Base-by-base conservation (phyloP, 2,113 vertebrate genomes). In the Circaetus gallicus region DNA sequence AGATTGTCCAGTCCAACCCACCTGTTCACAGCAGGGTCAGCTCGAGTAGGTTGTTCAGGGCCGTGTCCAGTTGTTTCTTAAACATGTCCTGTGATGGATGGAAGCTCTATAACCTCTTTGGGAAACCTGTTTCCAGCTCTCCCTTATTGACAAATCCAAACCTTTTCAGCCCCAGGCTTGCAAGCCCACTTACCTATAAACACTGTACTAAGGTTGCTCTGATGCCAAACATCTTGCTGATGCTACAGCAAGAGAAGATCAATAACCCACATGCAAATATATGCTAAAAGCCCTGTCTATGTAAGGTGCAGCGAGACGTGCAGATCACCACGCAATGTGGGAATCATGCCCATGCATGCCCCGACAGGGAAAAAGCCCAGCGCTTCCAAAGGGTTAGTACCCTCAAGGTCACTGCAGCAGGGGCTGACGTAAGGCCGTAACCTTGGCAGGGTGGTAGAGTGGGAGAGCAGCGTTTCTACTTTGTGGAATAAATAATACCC, bases 401-500 rank as follows among this genome's bases (percentile, higher is more conserved):
- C 84, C 95, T 96, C 96, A 96, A 86, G 86, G 95, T 84, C 94
- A 96, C 63, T 15, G 1, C 93, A 38, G 70, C 87, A 12, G 76
- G 90, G 84, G 71, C 93, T 97, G 96, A 97, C 67, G 95, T 96
- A 97, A 97, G 95, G 92, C 96, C 31, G 3, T 88, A 97, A 95
- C 95, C 96, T 97, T 97, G 96, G 89, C 96, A 89, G 93, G 89
- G 79, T 95, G 89, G 91, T 88, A 95, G 92, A 92, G 86, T 67
- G 94, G 82, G 93, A 94, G 94, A 96, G 80, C 66, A 76, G 58
- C 38, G 0, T 96, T 97, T 97, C 93, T 89, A 97, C 82, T 96
- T 84, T 92, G 94, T 93, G 95, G 86, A 95, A 97, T 94, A 97
- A 97, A 97, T 95, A 96, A 93, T 90, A 93, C 74, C 82, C 96